Base-by-base conservation (phyloP, 2,113 vertebrate genomes). In the Plotosus lineatus region DNA sequence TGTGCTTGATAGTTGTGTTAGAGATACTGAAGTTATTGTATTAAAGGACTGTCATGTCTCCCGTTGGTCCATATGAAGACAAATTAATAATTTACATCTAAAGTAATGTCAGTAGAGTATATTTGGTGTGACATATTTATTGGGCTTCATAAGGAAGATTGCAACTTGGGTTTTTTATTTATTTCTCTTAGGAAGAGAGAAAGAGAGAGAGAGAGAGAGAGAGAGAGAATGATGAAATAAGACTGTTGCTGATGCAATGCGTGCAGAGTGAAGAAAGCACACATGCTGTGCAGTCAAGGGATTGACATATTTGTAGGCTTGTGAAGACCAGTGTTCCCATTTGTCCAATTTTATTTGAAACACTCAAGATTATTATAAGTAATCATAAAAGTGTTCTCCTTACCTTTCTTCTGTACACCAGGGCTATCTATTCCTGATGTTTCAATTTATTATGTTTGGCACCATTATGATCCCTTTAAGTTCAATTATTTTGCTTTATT, bases 171-270 rank as follows among this genome's bases (percentile, higher is more conserved):
- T 79, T 60, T 71, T 10, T 50, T 76, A 11, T 9, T 80, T 44
- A 81, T 9, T 65, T 38, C 21, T 36, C 19, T 63, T 38, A 9
- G 1, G 12, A 2, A 33, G 0, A 63, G 31, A 63, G 21, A 66
- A 1, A 44, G 5, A 44, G 23, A 58, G 17, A 72, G 48, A 73
- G 71, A 78, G 40, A 11, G 12, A n/a, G 63, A 79, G 42, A 79
- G 63, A n/a, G n/a, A 31, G 48, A 42, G 53, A 23, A 58, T 72
- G 66, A 61, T 40, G 71, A 79, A 69, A 85, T 42, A 38, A 51
- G 53, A 33, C 15, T 26, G 60, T 51, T 44, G 68, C 44, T 85
- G 76, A 75, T 79, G 80, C 79, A 81, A 81, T 79, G 50, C 31
- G 6, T 53, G 76, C 42, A 63, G 19, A 60, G 31, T 17, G 40